Evolutionary conservation across 35 echinoderm and acorn worm species (phyloP), one percentile per base, ranked within the genome.

Genomic region (Diadema setosum): DNA sequence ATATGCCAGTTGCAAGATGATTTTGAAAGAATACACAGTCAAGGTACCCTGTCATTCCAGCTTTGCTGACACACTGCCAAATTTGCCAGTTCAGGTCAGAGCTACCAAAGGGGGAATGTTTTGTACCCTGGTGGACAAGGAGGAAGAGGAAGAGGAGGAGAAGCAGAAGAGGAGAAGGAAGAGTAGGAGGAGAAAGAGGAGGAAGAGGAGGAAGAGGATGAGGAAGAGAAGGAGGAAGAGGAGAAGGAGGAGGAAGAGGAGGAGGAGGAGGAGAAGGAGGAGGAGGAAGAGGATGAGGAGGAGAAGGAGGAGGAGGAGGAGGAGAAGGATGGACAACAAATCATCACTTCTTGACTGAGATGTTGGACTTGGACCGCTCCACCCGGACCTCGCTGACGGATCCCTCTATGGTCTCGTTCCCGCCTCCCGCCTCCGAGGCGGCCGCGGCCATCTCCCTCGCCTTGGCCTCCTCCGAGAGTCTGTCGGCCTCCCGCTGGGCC

Each of bases 261-360:
- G 14, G 2, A 16, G 12, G 21, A 55, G 49, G 49, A n/a, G 21
- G 49, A 16, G 0, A 55, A 16, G 21, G 0, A 55, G 49, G 49
- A n/a, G 3, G 64, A 1, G 32, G 25, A 29, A 70, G 32, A 70
- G 64, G 31, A 29, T 0, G 32, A 70, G 32, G 25, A 3, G 0
- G 32, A 58, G 55, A 58, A 25, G 26, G 2, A 58, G 12, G 2
- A 58, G 55, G 55, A 25, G 36, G 25, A 73, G 26, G 29, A 5
- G 16, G 3, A 30, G 36, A 5, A 33, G 36, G 26, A 26, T 70
- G 14, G n/a, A 23, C 18, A 34, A 34, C 11, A 70, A 25, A 1
- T 84, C 50, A 91, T 69, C 46, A 85, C 4, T 83, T 83, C 69
- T 91, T 91, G 11, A 83, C 29, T 52, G 89, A 88, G 30, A 57